These are phyloP conservation scores for Pissodes strobi DNA, from an alignment of 1,140 invertebrate species.

Conservation along the genomic window DNA sequence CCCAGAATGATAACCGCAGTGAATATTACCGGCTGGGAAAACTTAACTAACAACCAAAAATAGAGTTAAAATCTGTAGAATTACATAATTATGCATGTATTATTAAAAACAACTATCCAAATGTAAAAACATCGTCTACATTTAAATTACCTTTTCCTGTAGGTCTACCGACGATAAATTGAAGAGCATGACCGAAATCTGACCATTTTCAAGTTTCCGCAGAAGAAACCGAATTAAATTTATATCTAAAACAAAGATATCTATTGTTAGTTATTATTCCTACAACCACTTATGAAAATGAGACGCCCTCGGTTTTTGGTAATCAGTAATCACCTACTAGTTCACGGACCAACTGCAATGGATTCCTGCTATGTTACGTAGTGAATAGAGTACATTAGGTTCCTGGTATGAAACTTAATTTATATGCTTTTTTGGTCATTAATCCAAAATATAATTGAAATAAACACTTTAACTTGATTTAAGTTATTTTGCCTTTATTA, in stretches of 20 bases:
- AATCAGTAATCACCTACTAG: too few relatives aligned
- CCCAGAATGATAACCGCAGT: too few relatives aligned
- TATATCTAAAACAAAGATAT: constrained; percentile 18
- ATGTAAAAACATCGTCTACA: neutral
- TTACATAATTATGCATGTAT: neutral
- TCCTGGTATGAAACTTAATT: neutral
- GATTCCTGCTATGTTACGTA: too few relatives aligned
- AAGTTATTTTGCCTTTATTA: too few relatives aligned
- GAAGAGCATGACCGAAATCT: constrained; percentile 26
- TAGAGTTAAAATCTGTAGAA: too few relatives aligned
- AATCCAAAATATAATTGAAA: too few relatives aligned
- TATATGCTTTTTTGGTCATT: too few relatives aligned
- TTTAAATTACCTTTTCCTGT: constrained; percentile 38
- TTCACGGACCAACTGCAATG: too few relatives aligned
- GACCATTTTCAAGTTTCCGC: constrained; percentile 12
- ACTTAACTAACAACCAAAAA: neutral
- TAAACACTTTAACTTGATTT: too few relatives aligned
- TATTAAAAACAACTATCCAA: neutral
- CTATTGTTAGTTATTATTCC: neutral
- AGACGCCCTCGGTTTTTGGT: too few relatives aligned
- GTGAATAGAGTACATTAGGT: neutral
- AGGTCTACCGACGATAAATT: constrained; percentile 38
- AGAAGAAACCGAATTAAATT: constrained; percentile 21
- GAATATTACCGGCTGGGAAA: neutral
- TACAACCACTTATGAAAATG: neutral